Evolutionary conservation across 2,113 vertebrate species (phyloP).

Genomic region (Oncorhynchus clarkii): DNA sequence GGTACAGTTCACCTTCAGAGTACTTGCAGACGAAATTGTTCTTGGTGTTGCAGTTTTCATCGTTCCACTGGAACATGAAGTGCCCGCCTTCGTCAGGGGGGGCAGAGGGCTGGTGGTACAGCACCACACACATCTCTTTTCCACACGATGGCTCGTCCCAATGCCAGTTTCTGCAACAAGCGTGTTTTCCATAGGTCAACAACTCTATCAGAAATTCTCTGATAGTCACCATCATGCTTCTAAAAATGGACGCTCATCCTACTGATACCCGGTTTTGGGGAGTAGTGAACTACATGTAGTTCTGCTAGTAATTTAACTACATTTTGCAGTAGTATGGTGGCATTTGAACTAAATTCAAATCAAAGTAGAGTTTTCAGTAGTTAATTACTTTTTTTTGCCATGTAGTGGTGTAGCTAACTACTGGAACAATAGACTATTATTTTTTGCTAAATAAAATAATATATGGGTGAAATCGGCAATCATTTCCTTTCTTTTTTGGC

Average conservation of each 20-base stretch:
- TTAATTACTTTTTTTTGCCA: no score
- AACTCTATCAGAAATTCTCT: neutral
- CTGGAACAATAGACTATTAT: no score
- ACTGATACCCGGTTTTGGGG: no score
- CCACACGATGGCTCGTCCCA: slow-evolving; percentile 90
- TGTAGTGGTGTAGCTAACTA: no score
- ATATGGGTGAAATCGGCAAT: no score
- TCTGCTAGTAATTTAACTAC: no score
- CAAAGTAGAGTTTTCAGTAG: no score
- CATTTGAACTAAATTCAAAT: no score
- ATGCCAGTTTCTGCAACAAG: slow-evolving; percentile 86
- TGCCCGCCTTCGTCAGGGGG: slow-evolving; percentile 73
- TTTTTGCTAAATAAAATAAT: no score
- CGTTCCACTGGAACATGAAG: slow-evolving; percentile 90
- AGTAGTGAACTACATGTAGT: no score
- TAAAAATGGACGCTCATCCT: neutral
- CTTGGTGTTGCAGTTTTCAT: slow-evolving; percentile 87
- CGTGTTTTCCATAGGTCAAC: neutral
- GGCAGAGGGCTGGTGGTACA: slow-evolving; percentile 85
- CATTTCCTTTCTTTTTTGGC: no score
- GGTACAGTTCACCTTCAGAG: slow-evolving; percentile 71
- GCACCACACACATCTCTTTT: slow-evolving; percentile 84
- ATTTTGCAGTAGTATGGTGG: no score
- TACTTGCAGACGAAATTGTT: slow-evolving; percentile 99
- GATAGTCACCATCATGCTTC: slow-evolving; percentile 1